Percentiles rank a stretch among this genome's conserved stretches.
Evolutionary conservation across 2,888 invertebrate genomes (phyloP).

Genomic region (Drosophila anomalata): DNA sequence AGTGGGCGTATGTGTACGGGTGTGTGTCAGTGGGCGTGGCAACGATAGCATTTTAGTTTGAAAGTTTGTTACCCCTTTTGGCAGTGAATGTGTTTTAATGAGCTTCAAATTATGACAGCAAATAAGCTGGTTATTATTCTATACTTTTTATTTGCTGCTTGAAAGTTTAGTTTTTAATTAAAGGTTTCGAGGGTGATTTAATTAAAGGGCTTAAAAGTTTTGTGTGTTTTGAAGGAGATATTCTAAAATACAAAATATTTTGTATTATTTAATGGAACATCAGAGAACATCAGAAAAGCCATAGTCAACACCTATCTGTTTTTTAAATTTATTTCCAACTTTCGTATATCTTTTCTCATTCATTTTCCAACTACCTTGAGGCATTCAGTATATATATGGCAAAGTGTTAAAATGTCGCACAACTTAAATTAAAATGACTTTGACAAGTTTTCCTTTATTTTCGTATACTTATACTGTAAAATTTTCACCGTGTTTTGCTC

Average conservation of each 20-base stretch:
- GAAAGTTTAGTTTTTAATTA: background rate
- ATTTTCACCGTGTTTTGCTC: background rate
- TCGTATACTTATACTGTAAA: conserved; percentile 10
- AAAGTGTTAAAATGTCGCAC: conserved; percentile 78
- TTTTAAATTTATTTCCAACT: background rate
- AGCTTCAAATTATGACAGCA: conserved; percentile 69
- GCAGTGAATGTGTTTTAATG: conserved; percentile 70
- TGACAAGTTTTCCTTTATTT: conserved; percentile 53
- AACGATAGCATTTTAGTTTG: conserved; percentile 49
- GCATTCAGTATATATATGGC: conserved; percentile 59
- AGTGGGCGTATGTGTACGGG: conserved; percentile 8
- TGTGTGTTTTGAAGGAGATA: no score
- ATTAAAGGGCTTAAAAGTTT: background rate
- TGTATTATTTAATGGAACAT: no score
- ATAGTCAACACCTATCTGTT: background rate
- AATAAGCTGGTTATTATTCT: conserved; percentile 20
- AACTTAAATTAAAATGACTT: conserved; percentile 81
- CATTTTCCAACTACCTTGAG: conserved; percentile 50
- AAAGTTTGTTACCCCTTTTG: conserved; percentile 34
- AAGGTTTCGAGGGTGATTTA: background rate
- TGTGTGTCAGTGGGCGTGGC: conserved; percentile 27
- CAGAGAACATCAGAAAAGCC: no score
- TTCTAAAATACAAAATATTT: no score
- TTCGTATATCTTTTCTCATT: background rate
- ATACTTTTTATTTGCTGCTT: conserved; percentile 4